Conservation (phyloP, 2,888 invertebrate species). For the Eulithis prunata region DNA sequence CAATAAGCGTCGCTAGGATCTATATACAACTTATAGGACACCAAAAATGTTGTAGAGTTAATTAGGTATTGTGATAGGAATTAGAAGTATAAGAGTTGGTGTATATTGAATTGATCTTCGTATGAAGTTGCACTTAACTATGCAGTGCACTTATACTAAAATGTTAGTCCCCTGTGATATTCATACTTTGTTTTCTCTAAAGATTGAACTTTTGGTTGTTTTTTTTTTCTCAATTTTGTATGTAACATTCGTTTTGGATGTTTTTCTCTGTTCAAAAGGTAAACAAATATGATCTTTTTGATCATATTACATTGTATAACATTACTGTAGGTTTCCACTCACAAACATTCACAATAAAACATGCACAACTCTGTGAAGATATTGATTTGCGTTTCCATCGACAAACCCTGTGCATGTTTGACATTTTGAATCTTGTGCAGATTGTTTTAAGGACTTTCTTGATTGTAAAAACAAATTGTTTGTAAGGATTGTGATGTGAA, state of each 20-base stretch:
- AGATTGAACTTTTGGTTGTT: constrained; percentile 48
- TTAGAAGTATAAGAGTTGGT: constrained; percentile 38
- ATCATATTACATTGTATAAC: background rate
- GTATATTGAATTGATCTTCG: constrained; percentile 51
- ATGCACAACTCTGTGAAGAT: too few species aligned
- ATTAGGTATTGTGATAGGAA: constrained; percentile 56
- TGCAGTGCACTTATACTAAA: constrained; percentile 60
- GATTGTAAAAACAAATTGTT: too few species aligned
- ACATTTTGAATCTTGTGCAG: too few species aligned
- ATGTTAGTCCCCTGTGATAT: constrained; percentile 68
- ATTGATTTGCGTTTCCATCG: too few species aligned
- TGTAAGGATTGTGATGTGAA: too few species aligned
- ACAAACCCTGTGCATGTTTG: too few species aligned
- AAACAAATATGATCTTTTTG: constrained; percentile 1
- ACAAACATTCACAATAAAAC: too few species aligned
- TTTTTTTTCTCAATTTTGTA: background rate
- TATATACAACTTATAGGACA: constrained; percentile 54
- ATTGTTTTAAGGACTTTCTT: too few species aligned
- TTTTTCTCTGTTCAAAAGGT: constrained; percentile 19
- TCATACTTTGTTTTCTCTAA: constrained; percentile 51
- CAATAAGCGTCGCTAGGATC: constrained; percentile 11
- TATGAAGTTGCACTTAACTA: constrained; percentile 57
- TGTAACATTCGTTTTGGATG: constrained; percentile 40
- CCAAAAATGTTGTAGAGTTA: constrained; percentile 67
- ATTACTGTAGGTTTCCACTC: background rate